A percentile compares a stretch with the other conserved stretches of the same genome.
Conservation (phyloP, 2,888 invertebrate species). For the Xylocampa areola region DNA sequence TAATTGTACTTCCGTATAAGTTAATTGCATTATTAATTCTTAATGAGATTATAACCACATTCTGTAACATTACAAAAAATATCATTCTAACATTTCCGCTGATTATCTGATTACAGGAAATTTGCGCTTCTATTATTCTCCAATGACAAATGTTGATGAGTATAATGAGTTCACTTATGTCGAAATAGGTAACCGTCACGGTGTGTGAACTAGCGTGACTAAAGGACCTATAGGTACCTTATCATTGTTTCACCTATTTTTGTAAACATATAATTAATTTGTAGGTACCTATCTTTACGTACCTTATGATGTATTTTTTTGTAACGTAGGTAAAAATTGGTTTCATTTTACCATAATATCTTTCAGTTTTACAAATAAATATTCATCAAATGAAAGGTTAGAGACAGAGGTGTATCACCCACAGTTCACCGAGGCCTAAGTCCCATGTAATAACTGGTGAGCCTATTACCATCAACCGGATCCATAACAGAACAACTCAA, state of each 20-base stretch:
- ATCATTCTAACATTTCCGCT: conserved; percentile 23
- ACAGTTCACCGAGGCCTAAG: no score
- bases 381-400: no score
- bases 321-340: no score
- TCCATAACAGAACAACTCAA: no score
- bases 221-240: neutral
- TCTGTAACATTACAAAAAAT: conserved; percentile 26
- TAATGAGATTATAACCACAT: conserved; percentile 2
- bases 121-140: conserved; percentile 23
- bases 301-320: no score
- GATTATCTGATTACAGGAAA: conserved; percentile 53
- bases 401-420: no score
- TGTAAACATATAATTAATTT: no score
- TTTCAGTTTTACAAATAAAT: no score
- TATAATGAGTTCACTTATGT: conserved; percentile 30
- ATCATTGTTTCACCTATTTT: neutral
- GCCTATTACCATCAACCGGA: no score
- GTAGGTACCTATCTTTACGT: no score
- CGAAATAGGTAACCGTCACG: conserved; percentile 39
- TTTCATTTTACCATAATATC: no score
- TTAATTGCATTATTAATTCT: neutral
- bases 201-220: neutral
- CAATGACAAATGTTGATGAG: conserved; percentile 27
- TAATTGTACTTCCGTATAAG: neutral
- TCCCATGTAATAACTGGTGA: no score